Percentiles rank a stretch among this genome's conserved stretches.
Evolutionary conservation across 2,797 vertebrate genomes (phyloP).

Genomic region (Gastrophryne carolinensis): DNA sequence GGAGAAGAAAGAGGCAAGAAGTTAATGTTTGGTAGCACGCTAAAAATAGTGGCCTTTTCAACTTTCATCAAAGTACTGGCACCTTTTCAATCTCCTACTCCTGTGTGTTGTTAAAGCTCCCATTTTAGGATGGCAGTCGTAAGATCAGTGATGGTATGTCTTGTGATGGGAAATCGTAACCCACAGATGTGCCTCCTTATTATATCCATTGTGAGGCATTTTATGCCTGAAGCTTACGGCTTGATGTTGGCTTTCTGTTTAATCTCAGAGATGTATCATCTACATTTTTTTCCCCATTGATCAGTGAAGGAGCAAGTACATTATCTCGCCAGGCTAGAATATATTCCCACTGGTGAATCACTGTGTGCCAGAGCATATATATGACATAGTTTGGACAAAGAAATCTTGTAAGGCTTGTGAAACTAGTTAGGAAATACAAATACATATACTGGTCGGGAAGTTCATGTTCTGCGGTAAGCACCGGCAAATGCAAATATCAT

Average conservation of each 20-base stretch:
- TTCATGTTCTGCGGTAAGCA: neutral
- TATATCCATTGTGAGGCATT: slow-evolving; percentile 46
- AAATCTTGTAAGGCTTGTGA: slow-evolving; percentile 28
- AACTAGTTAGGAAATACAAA: slow-evolving; percentile 48
- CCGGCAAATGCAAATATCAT: slow-evolving; percentile 22
- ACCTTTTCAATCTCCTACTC: slow-evolving; percentile 41
- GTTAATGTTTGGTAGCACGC: slow-evolving; percentile 42
- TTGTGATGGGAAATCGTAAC: slow-evolving; percentile 47
- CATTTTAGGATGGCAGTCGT: slow-evolving; percentile 43
- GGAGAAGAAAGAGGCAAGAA: slow-evolving; percentile 38
- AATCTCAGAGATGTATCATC: slow-evolving; percentile 50
- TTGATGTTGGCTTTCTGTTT: slow-evolving; percentile 38
- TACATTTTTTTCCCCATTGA: slow-evolving; percentile 44
- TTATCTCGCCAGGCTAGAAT: slow-evolving; percentile 41
- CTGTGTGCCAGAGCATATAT: slow-evolving; percentile 51
- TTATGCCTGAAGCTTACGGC: slow-evolving; percentile 45
- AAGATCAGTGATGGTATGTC: slow-evolving; percentile 44
- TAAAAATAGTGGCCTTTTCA: slow-evolving; percentile 51
- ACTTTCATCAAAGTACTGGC: slow-evolving; percentile 43
- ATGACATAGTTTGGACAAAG: slow-evolving; percentile 46
- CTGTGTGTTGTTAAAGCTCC: slow-evolving; percentile 36
- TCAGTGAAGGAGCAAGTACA: slow-evolving; percentile 44
- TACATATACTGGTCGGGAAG: slow-evolving; percentile 30
- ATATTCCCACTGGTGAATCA: slow-evolving; percentile 42
- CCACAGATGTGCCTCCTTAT: slow-evolving; percentile 45